A percentile compares a stretch with the other conserved stretches of the same genome.
Conservation (phyloP, 2,888 invertebrate genomes). For the Leptopterna dolabrata region DNA sequence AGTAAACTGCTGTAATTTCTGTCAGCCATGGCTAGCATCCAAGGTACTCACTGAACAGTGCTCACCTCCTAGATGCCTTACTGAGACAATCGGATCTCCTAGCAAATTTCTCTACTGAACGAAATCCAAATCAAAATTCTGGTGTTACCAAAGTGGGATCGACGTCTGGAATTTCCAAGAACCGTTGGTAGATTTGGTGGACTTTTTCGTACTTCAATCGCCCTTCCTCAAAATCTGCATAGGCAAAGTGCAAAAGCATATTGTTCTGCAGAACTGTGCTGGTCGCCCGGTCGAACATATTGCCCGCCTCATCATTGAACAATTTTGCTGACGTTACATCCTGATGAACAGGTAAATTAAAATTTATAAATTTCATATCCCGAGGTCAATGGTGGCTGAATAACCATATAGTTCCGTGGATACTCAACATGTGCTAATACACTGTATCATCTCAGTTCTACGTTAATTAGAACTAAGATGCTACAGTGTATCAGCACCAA, state of each 20-base stretch:
- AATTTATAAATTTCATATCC: neutral
- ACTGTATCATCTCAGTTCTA: too few species aligned
- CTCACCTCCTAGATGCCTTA: too few species aligned
- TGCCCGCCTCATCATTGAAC: constrained; percentile 94
- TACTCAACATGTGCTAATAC: too few species aligned
- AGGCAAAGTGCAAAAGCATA: constrained; percentile 95
- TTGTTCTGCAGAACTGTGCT: constrained; percentile 89
- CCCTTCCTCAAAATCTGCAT: constrained; percentile 98
- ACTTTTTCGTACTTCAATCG: constrained; percentile 96
- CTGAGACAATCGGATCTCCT: too few species aligned
- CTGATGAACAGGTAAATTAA: constrained; percentile 68
- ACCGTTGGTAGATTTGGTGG: constrained; percentile 93
- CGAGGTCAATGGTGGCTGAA: too few species aligned
- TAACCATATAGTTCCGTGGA: too few species aligned
- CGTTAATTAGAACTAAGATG: too few species aligned
- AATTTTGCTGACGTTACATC: constrained; percentile 92
- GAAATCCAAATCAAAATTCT: neutral
- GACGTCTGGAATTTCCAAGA: constrained; percentile 87
- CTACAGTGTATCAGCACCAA: too few species aligned
- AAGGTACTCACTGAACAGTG: too few species aligned
- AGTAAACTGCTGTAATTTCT: too few species aligned
- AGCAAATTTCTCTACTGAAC: neutral
- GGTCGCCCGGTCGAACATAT: constrained; percentile 94
- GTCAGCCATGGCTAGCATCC: too few species aligned
- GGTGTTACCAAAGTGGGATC: constrained; percentile 90